Evolutionary conservation across 2,888 invertebrate genomes (phyloP), one percentile per base, ranked within the genome.

Genomic region (Glomeris marginata): DNA sequence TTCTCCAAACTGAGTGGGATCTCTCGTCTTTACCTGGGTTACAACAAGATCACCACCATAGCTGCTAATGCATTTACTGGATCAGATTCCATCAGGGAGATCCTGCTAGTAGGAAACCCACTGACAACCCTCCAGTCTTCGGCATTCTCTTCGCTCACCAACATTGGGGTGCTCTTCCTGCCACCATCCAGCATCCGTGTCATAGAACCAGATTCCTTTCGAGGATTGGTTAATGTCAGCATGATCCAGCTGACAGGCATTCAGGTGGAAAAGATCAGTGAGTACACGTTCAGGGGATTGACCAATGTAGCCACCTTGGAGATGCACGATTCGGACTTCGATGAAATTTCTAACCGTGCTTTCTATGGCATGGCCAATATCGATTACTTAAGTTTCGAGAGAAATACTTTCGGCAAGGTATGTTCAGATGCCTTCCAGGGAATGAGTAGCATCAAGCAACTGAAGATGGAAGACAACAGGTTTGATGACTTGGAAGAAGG

Each of bases 1-100:
- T 86, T 94, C 63, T 81, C 85, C 40, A 81, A 83, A 1, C 72
- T 88, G 15, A 84, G 84, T 60, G 85, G 84, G 62, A 76, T 91
- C 37, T 78, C 80, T 51, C 59, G 63, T 8, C 57, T 71, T n/a
- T 67, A 69, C 54, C 58, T 71, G 16, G 63, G 66, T 34, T 61
- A 66, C 51, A 71, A 71, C 58, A 61, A 59, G 28, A 58, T 65
- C 41, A 54, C 58, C 10, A 72, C 78, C 58, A 62, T 72, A 2
- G 74, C 74, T 54, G 78, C 80, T 5, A 82, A 83, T 64, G 84
- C 86, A 20, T 91, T 92, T 62, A 38, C 84, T 2, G 87, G 87
- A 43, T 84, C 90, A 8, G 82, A 83, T 52, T 82, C 81, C 64
- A 77, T 94, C 52, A 80, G 80, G 61, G 70, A 84, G 57, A 77